Evolutionary conservation across 2,797 vertebrate species (phyloP).

Genomic region (Helicolenus hilgendorfi): DNA sequence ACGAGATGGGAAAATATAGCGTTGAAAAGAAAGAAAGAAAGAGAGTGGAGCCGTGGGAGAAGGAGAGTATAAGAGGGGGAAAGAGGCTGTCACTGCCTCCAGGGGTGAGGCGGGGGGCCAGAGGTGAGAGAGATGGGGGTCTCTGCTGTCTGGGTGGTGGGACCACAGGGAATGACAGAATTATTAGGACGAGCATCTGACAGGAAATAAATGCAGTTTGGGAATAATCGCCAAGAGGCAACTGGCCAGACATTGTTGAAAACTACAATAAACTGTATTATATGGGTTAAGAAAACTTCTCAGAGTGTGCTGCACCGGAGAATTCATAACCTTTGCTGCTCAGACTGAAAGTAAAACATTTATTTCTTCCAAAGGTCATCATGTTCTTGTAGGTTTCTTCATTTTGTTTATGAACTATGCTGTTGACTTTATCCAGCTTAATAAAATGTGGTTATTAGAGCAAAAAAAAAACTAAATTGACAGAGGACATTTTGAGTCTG

Average conservation of each 20-base stretch:
- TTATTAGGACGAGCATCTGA: conserved; percentile 79
- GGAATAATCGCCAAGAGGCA: conserved; percentile 69
- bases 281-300: conserved; percentile 75
- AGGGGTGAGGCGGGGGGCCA: conserved; percentile 49
- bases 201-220: conserved; percentile 84
- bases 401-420: not conserved
- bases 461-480: not conserved
- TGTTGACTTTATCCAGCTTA: conserved; percentile 17
- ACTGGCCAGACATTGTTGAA: conserved; percentile 65
- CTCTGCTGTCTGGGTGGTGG: conserved; percentile 77
- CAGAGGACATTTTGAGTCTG: not conserved
- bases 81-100: conserved; percentile 56
- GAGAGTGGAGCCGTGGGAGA: conserved; percentile 47
- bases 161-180: conserved; percentile 77
- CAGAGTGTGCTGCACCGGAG: conserved; percentile 11
- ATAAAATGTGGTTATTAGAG: conserved; percentile 16
- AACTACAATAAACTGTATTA: conserved; percentile 63
- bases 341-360: conserved; percentile 45
- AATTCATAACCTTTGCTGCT: conserved; percentile 39
- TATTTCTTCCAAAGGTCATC: conserved; percentile 40
- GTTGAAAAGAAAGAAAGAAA: conserved; percentile 24
- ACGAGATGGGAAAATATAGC: conserved; percentile 34
- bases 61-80: conserved; percentile 33
- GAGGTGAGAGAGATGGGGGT: conserved; percentile 64
- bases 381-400: not conserved